These are phyloP conservation scores for Micropoecilia bifurca DNA, from an alignment of 2,797 vertebrate genomes.

Conservation along the genomic window DNA sequence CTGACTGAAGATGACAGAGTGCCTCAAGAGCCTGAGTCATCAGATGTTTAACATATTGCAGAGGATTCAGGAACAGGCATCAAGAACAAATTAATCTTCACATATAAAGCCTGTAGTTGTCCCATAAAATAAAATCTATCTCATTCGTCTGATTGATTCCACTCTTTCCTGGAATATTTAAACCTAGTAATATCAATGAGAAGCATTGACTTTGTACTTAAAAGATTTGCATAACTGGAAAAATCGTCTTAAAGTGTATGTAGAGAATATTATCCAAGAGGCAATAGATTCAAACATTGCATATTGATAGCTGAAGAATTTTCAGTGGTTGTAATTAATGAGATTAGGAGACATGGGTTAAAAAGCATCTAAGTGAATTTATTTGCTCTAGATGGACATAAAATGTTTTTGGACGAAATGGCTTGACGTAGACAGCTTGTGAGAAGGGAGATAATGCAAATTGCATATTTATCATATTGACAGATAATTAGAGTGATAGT, in stretches of 20 bases:
- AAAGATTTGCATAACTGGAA: slow-evolving; percentile 23
- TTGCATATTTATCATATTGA: slow-evolving; percentile 20
- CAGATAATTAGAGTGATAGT: slow-evolving; percentile 21
- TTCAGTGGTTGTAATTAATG: slow-evolving; percentile 68
- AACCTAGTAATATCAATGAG: slow-evolving; percentile 40
- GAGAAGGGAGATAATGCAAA: slow-evolving; percentile 12
- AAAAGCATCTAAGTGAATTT: slow-evolving; percentile 39
- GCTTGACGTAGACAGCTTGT: slow-evolving; percentile 9
- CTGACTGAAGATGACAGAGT: slow-evolving; percentile 17
- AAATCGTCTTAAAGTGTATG: slow-evolving; percentile 51
- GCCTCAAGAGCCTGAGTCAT: slow-evolving; percentile 27
- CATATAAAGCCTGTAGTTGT: slow-evolving; percentile 46
- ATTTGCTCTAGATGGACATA: slow-evolving; percentile 10
- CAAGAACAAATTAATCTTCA: slow-evolving; percentile 54
- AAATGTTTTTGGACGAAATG: neutral
- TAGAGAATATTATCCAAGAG: slow-evolving; percentile 44
- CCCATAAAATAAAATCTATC: slow-evolving; percentile 50
- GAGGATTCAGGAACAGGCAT: slow-evolving; percentile 47
- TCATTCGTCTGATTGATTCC: slow-evolving; percentile 57
- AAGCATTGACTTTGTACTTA: slow-evolving; percentile 23
- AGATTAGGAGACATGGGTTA: slow-evolving; percentile 51
- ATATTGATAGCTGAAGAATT: slow-evolving; percentile 62
- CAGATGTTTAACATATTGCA: slow-evolving; percentile 46
- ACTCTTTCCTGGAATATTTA: slow-evolving; percentile 15
- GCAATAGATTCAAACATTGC: slow-evolving; percentile 68